Evolutionary conservation across 2,888 invertebrate genomes (phyloP), one percentile per base, ranked within the genome.

Genomic region (Lordiphosa andalusiaca): DNA sequence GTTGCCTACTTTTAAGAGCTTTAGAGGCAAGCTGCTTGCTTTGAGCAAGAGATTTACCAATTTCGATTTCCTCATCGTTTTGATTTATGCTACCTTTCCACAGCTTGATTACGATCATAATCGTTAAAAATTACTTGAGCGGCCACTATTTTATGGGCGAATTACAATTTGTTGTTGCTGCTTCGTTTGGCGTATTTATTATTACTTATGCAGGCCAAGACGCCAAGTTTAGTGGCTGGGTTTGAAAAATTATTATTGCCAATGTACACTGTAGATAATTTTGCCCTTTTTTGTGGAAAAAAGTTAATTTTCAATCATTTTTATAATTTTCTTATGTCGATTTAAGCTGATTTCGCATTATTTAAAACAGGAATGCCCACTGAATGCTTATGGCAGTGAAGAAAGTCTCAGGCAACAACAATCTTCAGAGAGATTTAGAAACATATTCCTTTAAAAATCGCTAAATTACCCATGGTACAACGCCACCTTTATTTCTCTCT

Each of bases 71-170:
- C 30, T 30, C 30, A 30, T 10, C 3, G 3, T 30, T 10, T 3
- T 44, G 30, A 30, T 30, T 30, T 10, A 30, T 10, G 19, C 19
- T 19, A 19, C 19, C 19, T 19, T 19, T 19, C 3, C 19, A 19
- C 19, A 2, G 19, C 19, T 78, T 78, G 84, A 78, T 78, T 83
- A 83, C 81, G 78, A 78, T 83, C 84, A 83, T 83, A 84, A 78
- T 83, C 84, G 81, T 78, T 78, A 83, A 78, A 30, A 78, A 83
- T 80, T 73, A 78, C 78, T 78, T 73, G 78, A 83, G 84, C 77
- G 9, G 77, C 77, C 76, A 83, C 81, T 83, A 80, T 83, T 78
- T 81, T 77, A 77, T 62, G 81, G 83, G 71, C 68, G 69, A 76
- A 82, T 76, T 82, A 74, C 83, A 55, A 50, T 30, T 54, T 40